Conservation (phyloP, 2,888 invertebrate species). For the Tortricodes alternella region DNA sequence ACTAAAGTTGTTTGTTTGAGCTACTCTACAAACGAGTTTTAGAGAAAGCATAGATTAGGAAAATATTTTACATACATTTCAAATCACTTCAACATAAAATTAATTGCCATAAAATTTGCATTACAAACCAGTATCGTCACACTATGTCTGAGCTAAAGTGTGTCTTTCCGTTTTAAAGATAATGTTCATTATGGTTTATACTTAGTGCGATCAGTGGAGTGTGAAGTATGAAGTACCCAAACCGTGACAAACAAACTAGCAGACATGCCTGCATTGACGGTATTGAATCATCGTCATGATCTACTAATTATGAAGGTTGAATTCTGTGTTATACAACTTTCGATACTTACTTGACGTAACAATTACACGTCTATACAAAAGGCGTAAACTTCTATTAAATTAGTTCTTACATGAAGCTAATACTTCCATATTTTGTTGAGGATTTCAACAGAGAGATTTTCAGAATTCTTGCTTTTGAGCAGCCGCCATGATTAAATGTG, state of each 20-base stretch:
- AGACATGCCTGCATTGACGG: neutral
- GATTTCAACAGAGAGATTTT: too few relatives aligned
- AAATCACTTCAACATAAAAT: conserved; percentile 5
- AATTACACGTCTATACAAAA: too few relatives aligned
- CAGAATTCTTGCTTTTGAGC: too few relatives aligned
- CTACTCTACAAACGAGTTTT: conserved; percentile 6
- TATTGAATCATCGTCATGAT: conserved; percentile 33
- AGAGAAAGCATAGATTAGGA: conserved; percentile 12
- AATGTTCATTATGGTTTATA: neutral
- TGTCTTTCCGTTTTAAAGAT: neutral
- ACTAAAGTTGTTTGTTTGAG: neutral
- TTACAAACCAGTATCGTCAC: neutral
- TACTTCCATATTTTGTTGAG: too few relatives aligned
- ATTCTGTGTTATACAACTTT: conserved; percentile 16
- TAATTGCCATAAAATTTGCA: neutral
- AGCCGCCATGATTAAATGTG: too few relatives aligned
- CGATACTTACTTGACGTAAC: neutral
- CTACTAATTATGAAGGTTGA: conserved; percentile 29
- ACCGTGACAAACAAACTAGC: conserved; percentile 29
- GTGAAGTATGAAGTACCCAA: neutral
- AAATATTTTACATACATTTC: conserved; percentile 4
- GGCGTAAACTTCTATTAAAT: too few relatives aligned
- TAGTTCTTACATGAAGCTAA: too few relatives aligned
- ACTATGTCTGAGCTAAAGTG: neutral
- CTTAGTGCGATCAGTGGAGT: neutral